phyloP scores from a whole-genome alignment of 2,797 vertebrate species.

The Pseudochirops corinnae region DNA sequence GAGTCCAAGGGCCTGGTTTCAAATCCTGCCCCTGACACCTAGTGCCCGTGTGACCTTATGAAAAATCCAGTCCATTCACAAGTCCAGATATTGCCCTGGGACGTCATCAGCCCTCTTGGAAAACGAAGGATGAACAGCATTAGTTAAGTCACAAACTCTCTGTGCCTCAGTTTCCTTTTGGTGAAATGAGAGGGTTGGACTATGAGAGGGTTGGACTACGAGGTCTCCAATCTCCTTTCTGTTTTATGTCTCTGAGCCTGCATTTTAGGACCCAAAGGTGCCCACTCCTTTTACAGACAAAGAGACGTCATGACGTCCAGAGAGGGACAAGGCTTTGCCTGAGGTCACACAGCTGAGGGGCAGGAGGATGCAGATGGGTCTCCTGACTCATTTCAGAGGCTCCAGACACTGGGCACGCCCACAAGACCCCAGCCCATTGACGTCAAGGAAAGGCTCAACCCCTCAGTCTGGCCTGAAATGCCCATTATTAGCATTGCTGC shows the following conservation, averaged over 20 bases:
- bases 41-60: background rate
- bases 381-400: no score
- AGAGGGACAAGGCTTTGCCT: no score
- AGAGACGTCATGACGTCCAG: background rate
- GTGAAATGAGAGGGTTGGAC: background rate
- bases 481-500: no score
- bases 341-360: no score
- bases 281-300: background rate
- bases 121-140: background rate
- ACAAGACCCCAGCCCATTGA: no score
- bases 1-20: background rate
- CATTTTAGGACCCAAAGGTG: background rate
- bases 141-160: background rate
- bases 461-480: no score
- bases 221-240: background rate
- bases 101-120: background rate
- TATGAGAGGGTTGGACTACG: fast-evolving
- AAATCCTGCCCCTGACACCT: background rate
- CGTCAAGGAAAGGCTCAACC: no score
- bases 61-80: background rate
- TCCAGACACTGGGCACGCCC: no score
- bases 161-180: background rate
- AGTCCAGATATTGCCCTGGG: background rate
- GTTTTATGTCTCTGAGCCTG: background rate
- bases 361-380: no score